A percentile compares a stretch with the other conserved stretches of the same genome.
These are phyloP conservation scores for Toxotes jaculatrix DNA, from an alignment of 2,113 vertebrate species.

Conservation along the genomic window DNA sequence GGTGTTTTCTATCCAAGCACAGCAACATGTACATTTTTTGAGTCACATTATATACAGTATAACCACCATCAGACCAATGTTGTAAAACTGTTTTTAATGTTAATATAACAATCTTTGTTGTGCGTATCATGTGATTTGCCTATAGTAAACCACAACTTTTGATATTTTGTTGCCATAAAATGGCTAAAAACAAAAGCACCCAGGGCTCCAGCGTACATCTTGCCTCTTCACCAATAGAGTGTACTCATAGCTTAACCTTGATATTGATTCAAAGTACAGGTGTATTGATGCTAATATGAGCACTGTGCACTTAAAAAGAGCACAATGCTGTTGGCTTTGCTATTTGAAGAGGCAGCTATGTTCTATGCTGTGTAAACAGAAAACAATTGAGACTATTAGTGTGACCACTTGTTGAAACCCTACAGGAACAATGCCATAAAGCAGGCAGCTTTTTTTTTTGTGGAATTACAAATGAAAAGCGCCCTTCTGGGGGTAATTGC, in stretches of 20 bases:
- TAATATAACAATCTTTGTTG: not conserved
- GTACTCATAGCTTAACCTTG: not conserved
- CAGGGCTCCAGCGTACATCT: not conserved
- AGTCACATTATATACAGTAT: not conserved
- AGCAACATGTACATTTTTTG: not conserved
- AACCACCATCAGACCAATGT: not conserved
- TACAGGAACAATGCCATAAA: slow-evolving; percentile 17
- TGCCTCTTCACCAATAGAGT: not conserved
- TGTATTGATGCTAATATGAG: not conserved
- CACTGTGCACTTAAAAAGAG: not conserved
- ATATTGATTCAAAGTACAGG: slow-evolving; percentile 8
- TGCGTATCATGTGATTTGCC: not conserved
- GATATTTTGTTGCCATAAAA: not conserved
- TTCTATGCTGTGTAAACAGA: slow-evolving; percentile 40
- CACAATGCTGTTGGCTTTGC: not conserved
- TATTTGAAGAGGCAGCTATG: slow-evolving; percentile 10
- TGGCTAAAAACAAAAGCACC: not conserved
- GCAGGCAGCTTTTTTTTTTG: slow-evolving; percentile 19
- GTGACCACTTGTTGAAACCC: slow-evolving; percentile 55
- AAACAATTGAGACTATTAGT: slow-evolving; percentile 54
- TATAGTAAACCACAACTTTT: not conserved
- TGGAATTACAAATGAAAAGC: slow-evolving; percentile 56
- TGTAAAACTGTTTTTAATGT: not conserved
- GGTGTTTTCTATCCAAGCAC: not conserved
- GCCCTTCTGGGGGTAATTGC: slow-evolving; percentile 55